Percentiles rank a stretch among this genome's conserved stretches.
Evolutionary conservation across 2,888 invertebrate genomes (phyloP).

Genomic region (Belgica antarctica): DNA sequence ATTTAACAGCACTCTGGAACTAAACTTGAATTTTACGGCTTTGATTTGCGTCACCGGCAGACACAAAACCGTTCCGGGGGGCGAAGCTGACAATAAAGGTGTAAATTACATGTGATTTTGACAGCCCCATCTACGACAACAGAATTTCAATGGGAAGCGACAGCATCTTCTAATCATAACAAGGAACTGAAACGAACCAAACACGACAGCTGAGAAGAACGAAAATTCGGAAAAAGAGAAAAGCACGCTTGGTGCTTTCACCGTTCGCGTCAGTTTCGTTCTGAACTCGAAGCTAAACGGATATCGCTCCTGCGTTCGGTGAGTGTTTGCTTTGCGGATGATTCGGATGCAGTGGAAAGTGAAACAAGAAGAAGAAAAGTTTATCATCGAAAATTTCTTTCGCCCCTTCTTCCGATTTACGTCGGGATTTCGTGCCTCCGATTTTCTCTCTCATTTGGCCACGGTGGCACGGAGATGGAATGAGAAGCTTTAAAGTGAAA

Average conservation of each 20-base stretch:
- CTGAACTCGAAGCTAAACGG: slow-evolving; percentile 18
- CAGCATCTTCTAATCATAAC: neutral
- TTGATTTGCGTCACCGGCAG: no score
- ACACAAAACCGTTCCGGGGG: no score
- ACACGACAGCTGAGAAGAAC: neutral
- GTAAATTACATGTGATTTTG: neutral
- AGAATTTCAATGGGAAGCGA: neutral
- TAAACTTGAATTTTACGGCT: no score
- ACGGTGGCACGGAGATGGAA: neutral
- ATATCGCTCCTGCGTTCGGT: slow-evolving; percentile 1
- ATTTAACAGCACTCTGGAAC: no score
- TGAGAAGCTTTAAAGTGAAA: slow-evolving; percentile 9
- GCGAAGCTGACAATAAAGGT: no score
- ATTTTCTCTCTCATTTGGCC: neutral
- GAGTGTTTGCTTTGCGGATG: slow-evolving; percentile 3
- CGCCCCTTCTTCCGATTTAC: neutral
- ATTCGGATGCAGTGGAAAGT: slow-evolving; percentile 6
- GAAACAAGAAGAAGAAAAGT: slow-evolving; percentile 5
- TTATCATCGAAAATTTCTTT: slow-evolving; percentile 16
- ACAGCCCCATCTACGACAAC: neutral
- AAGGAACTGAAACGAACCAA: slow-evolving; percentile 1
- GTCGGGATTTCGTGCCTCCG: neutral
- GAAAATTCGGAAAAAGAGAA: slow-evolving; percentile 4
- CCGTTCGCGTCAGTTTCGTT: slow-evolving; percentile 11
- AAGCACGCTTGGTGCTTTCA: neutral